Evolutionary conservation across 2,888 invertebrate species (phyloP), one percentile per base, ranked within the genome.

Genomic region (Dolichopus griseipennis): DNA sequence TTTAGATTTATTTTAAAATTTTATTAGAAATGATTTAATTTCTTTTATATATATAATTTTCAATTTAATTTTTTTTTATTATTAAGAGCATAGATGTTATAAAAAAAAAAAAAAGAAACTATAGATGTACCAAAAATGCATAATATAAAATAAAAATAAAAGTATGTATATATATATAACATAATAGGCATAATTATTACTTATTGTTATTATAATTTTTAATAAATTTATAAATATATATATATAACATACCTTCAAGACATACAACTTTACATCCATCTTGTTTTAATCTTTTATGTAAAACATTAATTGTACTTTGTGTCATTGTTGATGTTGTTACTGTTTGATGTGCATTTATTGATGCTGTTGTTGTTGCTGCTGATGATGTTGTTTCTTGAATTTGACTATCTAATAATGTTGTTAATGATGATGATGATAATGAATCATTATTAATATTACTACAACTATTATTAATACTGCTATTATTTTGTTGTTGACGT

Each of bases 221-320:
- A 27, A 27, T 27, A 27, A 27, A 27, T 27, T n/a, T n/a, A n/a
- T n/a, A n/a, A 37, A 37, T 9, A 41, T 41, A 41, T 41, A 7
- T 41, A 41, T 41, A n/a, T 37, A 37, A 75, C 85, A 85, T 84
- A 93, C 93, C 93, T 87, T 90, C 87, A 74, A 93, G 84, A 77
- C 88, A 90, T 74, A 90, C 89, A 72, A 92, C 92, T 75, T 88
- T 88, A 83, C 91, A 92, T 78, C 91, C 91, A 85, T 93, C 93
- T 86, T 92, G 92, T 81, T 89, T 88, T 75, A 93, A 85, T 75
- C 91, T 87, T 76, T 89, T 87, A 75, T 89, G 85, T 80, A 81
- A 75, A 71, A 81, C 79, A 75, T 78, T 81, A 72, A 81, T 81
- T 71, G 79, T 81, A 41, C 70, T 70, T 37, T 71, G 52, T 67